phyloP scores from a whole-genome alignment of 2,797 vertebrate species.

The Poeciliopsis infans region DNA sequence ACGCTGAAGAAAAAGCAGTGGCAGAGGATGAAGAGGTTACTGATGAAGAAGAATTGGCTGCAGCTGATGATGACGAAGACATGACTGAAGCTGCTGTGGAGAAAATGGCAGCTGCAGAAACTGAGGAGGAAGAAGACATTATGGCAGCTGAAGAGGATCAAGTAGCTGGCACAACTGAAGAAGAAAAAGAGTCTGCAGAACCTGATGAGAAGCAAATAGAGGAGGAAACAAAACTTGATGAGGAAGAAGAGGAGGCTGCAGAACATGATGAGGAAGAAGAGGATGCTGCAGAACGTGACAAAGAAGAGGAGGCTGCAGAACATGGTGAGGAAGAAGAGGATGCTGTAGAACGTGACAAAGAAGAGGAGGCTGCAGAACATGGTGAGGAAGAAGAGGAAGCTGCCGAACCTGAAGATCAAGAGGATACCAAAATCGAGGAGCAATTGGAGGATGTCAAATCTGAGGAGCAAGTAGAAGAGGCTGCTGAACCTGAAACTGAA shows the following conservation, averaged over 20 bases:
- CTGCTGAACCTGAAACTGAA: background rate
- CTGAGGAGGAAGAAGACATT: slow-evolving; percentile 22
- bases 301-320: background rate
- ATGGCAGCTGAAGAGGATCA: slow-evolving; percentile 20
- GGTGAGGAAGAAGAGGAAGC: background rate
- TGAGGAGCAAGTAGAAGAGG: slow-evolving; percentile 5
- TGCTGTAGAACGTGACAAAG: background rate
- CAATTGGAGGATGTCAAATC: background rate
- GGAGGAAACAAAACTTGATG: slow-evolving; percentile 5
- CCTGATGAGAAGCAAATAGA: slow-evolving; percentile 29
- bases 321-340: background rate
- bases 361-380: background rate
- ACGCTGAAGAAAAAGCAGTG: background rate
- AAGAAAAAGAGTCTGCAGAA: background rate
- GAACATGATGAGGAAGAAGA: background rate
- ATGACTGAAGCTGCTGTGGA: background rate
- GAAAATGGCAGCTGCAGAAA: slow-evolving; percentile 4
- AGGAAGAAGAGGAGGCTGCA: slow-evolving; percentile 8
- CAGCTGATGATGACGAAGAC: slow-evolving; percentile 13
- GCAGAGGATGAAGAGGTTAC: slow-evolving; percentile 10
- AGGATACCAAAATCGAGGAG: background rate
- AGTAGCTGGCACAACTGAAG: slow-evolving; percentile 3
- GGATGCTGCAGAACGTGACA: background rate
- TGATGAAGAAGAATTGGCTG: slow-evolving; percentile 18
- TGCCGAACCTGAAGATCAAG: background rate